Base-by-base conservation (phyloP, 2,888 invertebrate species). In the Dasypolia templi region DNA sequence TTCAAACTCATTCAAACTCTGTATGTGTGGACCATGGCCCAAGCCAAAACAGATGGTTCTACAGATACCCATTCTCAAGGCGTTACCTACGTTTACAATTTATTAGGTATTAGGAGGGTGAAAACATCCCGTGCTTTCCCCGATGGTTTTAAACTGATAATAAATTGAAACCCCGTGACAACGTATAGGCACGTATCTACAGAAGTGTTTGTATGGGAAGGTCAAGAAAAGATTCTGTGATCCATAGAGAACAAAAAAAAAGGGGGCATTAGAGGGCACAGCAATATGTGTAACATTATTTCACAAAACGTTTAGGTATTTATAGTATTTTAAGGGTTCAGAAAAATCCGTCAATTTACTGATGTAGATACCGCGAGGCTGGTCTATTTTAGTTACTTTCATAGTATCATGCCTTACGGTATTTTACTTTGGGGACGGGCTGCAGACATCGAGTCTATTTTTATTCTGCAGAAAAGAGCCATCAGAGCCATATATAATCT, bases 111-210 rank as follows among this genome's bases (percentile, higher is more conserved):
- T 77, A 77, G 58, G 67, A 76, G 73, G 79, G 82, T 70, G 72
- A 75, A 79, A 79, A 75, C 82, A 72, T 84, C 62, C 71, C 59
- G 51, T 68, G 53, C 65, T 39, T 73, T 62, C 39, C 62, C 62
- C 55, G 65, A 72, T 70, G 81, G 81, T 81, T 81, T 81, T 53
- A 81, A 81, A 81, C 72, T 81, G 68, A 69, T 81, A 72, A 77
- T 81, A 81, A 81, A 81, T 81, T 81, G 67, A 76, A 80, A 81
- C 19, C 67, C 76, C 71, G 14, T 61, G 63, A 42, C 9, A 46
- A 65, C 9, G 22, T 42, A 64, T 44, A 32, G 1, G 14, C 42
- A 44, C 17, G 26, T 61, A 6, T 19, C 35, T 11, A 49, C 19
- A 19, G 32, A 19, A n/a, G 17, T 46, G 35, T 1, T 19, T 58